Conservation (phyloP, 2,888 invertebrate genomes). For the Apamea sordens region DNA sequence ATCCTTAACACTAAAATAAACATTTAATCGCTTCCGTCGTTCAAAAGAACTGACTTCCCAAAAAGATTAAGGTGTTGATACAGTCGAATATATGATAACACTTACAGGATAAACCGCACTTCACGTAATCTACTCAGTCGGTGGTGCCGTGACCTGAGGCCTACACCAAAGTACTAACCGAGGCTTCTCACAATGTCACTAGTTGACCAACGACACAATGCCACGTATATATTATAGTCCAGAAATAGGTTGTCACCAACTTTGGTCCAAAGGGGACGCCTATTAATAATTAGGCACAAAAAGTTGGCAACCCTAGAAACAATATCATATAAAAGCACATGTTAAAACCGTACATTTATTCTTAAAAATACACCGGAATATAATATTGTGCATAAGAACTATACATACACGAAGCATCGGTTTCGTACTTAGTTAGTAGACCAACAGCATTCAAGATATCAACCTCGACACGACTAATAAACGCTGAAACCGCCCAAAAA, state of each 20-base stretch:
- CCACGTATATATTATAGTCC: background rate
- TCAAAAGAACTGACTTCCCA: conserved; percentile 56
- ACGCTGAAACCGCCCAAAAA: conserved; percentile 63
- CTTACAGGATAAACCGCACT: conserved; percentile 53
- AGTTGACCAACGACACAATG: conserved; percentile 16
- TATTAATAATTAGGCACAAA: conserved; percentile 40
- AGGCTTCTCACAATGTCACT: conserved; percentile 19
- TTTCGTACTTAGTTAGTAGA: conserved; percentile 53
- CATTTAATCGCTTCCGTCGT: conserved; percentile 48
- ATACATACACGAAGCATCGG: conserved; percentile 27
- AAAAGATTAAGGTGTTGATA: conserved; percentile 44
- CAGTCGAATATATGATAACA: conserved; percentile 55
- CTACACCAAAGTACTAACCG: conserved; percentile 47
- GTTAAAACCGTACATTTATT: conserved; percentile 18
- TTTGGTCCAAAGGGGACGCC: conserved; percentile 43
- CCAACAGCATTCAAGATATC: conserved; percentile 55
- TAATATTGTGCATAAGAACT: conserved; percentile 13
- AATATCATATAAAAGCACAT: conserved; percentile 18
- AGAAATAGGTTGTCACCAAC: conserved; percentile 39
- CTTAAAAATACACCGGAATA: conserved; percentile 24
- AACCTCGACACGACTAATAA: conserved; percentile 60
- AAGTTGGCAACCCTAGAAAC: conserved; percentile 39
- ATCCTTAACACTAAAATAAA: conserved; percentile 56
- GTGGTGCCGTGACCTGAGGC: conserved; percentile 55
- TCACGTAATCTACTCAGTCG: conserved; percentile 62